Evolutionary conservation across 2,113 vertebrate genomes (phyloP).

Genomic region (Phoxinus phoxinus): DNA sequence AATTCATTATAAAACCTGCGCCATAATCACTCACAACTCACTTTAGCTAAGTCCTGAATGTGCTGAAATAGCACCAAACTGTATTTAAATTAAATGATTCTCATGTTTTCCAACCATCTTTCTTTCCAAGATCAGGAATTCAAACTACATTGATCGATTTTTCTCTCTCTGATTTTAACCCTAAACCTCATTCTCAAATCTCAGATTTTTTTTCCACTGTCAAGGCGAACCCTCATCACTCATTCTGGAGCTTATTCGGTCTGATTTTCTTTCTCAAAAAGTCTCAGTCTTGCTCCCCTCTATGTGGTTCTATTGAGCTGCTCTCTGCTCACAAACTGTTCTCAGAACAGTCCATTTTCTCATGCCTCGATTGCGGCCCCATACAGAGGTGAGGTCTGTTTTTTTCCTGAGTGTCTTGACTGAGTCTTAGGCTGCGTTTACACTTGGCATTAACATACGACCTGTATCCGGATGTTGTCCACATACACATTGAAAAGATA

Average conservation of each 20-base stretch:
- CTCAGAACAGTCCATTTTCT: not conserved
- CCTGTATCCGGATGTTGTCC: too few relatives aligned
- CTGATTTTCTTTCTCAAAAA: not conserved
- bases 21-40: not conserved
- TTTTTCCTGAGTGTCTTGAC: slow-evolving; percentile 62
- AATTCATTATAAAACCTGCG: not conserved
- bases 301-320: not conserved
- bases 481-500: too few relatives aligned
- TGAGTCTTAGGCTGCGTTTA: slow-evolving; percentile 53
- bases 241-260: not conserved
- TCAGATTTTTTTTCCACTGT: not conserved
- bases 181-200: not conserved
- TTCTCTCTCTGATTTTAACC: not conserved
- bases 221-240: not conserved
- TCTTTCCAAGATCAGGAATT: not conserved
- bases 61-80: not conserved
- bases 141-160: not conserved
- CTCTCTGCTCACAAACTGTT: not conserved
- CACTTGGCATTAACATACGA: too few relatives aligned
- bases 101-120: not conserved
- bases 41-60: not conserved
- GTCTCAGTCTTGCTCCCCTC: not conserved
- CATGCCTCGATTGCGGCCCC: slow-evolving; percentile 24
- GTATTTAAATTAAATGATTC: not conserved
- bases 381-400: slow-evolving; percentile 46